A percentile compares a stretch with the other conserved stretches of the same genome.
Evolutionary conservation across 2,113 vertebrate species (phyloP).

Genomic region (Percopsis transmontana): DNA sequence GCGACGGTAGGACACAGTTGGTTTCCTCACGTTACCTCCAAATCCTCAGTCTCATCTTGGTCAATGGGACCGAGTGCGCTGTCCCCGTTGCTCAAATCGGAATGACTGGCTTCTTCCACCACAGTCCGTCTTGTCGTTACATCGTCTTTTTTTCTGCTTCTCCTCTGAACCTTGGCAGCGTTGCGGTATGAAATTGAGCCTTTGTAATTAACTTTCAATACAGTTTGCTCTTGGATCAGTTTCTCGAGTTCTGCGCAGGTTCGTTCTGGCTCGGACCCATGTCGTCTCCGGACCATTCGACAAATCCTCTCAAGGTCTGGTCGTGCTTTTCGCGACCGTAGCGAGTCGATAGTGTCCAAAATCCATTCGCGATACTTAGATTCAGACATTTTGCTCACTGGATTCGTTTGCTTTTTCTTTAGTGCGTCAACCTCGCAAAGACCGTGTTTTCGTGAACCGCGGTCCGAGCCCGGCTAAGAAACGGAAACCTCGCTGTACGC

Average conservation of each 20-base stretch:
- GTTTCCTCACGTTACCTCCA: constrained; percentile 64
- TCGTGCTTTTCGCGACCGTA: constrained; percentile 90
- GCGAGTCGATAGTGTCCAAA: constrained; percentile 90
- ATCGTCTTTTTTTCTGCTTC: constrained; percentile 81
- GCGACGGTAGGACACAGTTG: constrained; percentile 25
- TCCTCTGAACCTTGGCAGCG: constrained; percentile 86
- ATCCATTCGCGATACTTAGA: constrained; percentile 89
- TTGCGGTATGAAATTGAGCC: constrained; percentile 91
- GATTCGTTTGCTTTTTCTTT: constrained; percentile 55
- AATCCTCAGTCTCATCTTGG: constrained; percentile 72
- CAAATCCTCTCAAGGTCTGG: constrained; percentile 93
- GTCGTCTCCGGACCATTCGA: constrained; percentile 89
- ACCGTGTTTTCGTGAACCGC: constrained; percentile 76
- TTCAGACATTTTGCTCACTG: constrained; percentile 77
- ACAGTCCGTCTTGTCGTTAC: constrained; percentile 71
- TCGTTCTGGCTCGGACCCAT: constrained; percentile 88
- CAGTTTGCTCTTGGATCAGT: constrained; percentile 88
- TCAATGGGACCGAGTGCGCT: constrained; percentile 75
- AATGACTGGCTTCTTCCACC: constrained; percentile 76
- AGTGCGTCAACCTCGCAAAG: constrained; percentile 75
- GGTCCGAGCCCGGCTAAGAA: constrained; percentile 81
- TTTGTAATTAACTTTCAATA: constrained; percentile 92
- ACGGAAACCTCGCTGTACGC: constrained; percentile 80
- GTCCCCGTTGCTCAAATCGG: constrained; percentile 78
- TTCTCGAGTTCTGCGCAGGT: constrained; percentile 89